Evolutionary conservation across 2,113 vertebrate species (phyloP).

Genomic region (Sinocyclocheilus rhinocerous): DNA sequence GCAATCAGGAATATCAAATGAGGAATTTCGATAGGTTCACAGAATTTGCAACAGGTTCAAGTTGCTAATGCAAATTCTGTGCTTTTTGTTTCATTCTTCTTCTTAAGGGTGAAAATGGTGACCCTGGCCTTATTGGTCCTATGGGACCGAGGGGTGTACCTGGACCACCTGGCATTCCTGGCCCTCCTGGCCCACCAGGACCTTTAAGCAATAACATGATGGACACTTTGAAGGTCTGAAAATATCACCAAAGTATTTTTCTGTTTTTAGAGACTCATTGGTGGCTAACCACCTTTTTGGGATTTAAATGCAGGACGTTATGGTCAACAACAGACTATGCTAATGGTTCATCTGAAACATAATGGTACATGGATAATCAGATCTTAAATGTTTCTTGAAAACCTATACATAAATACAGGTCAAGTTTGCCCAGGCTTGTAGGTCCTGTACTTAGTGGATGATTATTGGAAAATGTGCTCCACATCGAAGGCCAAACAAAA

Average conservation of each 20-base stretch:
- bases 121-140: conserved; percentile 75
- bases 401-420: background rate
- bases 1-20: background rate
- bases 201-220: conserved; percentile 62
- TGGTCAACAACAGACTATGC: background rate
- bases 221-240: conserved; percentile 53
- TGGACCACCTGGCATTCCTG: conserved; percentile 77
- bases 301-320: background rate
- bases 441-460: background rate
- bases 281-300: background rate
- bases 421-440: background rate
- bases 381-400: background rate
- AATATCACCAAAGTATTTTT: background rate
- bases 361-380: background rate
- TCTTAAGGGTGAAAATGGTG: conserved; percentile 82
- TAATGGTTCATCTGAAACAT: background rate
- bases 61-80: background rate
- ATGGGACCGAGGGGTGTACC: conserved; percentile 78
- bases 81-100: background rate
- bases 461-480: background rate
- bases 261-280: background rate
- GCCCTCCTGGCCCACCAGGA: conserved; percentile 73
- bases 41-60: background rate
- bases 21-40: background rate
- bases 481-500: background rate